These are phyloP conservation scores for Etheostoma nigrum DNA, from an alignment of 2,797 vertebrate genomes.

Conservation along the genomic window DNA sequence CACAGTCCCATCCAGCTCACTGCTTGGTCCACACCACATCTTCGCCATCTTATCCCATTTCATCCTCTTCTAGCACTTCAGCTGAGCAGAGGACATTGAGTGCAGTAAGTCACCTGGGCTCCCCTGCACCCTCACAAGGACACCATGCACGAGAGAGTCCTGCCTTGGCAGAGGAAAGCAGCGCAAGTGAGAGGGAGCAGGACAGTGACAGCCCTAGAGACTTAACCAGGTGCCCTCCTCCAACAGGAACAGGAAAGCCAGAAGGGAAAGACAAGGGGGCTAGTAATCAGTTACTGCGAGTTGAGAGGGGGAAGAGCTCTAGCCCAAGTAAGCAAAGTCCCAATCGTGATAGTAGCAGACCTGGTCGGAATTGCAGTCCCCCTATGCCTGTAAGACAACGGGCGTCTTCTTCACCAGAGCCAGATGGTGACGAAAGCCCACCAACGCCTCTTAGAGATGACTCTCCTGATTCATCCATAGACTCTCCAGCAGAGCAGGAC, in stretches of 20 bases:
- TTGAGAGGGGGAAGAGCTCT: slow-evolving; percentile 81
- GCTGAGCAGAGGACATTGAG: slow-evolving; percentile 79
- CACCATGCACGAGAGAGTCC: slow-evolving; percentile 79
- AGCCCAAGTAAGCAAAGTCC: slow-evolving; percentile 85
- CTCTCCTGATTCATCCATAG: slow-evolving; percentile 79
- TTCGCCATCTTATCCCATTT: slow-evolving; percentile 71
- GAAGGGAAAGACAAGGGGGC: slow-evolving; percentile 80
- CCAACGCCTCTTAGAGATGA: slow-evolving; percentile 80
- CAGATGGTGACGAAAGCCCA: slow-evolving; percentile 71
- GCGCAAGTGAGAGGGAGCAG: slow-evolving; percentile 76
- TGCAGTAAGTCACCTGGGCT: slow-evolving; percentile 72
- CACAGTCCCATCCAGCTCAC: slow-evolving; percentile 77
- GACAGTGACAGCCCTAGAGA: slow-evolving; percentile 80
- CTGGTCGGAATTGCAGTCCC: slow-evolving; percentile 71
- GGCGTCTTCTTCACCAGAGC: slow-evolving; percentile 72
- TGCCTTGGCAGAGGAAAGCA: slow-evolving; percentile 73
- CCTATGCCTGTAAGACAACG: slow-evolving; percentile 77
- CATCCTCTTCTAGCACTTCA: slow-evolving; percentile 64
- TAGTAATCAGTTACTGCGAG: slow-evolving; percentile 65
- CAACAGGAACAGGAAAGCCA: slow-evolving; percentile 71
- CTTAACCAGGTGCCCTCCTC: slow-evolving; percentile 76
- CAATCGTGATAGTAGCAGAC: slow-evolving; percentile 67
- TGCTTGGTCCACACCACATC: slow-evolving; percentile 68
- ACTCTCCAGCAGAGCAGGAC: slow-evolving; percentile 86
- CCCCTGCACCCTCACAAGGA: slow-evolving; percentile 74